Base-by-base conservation (phyloP, 2,113 vertebrate genomes). In the Stomatorhinus ivindoensis region DNA sequence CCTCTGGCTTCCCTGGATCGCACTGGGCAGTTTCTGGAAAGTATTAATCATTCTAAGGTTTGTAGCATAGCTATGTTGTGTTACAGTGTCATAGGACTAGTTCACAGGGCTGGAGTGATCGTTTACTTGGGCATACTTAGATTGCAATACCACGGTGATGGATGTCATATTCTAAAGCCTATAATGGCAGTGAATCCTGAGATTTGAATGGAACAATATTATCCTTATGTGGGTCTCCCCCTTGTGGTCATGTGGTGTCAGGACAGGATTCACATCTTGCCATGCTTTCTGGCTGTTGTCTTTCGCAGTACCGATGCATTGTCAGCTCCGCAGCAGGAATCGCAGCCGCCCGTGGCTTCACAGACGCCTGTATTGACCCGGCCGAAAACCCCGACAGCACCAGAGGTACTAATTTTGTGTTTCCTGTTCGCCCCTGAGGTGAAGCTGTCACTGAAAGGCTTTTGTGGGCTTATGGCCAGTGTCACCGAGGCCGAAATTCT, bases 301-400 rank as follows among this genome's bases (percentile, higher is more conserved):
- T 83, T 46, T 88, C 50, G 21, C 90, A 98, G 97, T 98, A 97
- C 97, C 97, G 97, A 98, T 98, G 97, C 95, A 96, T 97, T 95
- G 94, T 95, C 96, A 94, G 95, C 96, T 97, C 96, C 95, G 97
- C 97, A 93, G 97, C 97, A 94, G 97, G 97, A 98, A 94, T 97
- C 92, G 97, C 97, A 95, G 97, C 97, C 94, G 95, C 97, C 95
- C 97, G 96, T 93, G 97, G 97, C 93, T 97, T 96, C 97, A 94
- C 96, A 97, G 97, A 98, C 93, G 90, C 95, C 97, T 97, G 97
- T 96, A 93, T 96, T 95, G 95, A 98, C 92, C 96, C 96, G 94
- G 93, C 95, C 95, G 97, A 98, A 95, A 96, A 97, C 96, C 92
- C 97, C 97, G 89, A 97, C 97, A 95, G 94, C 93, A 95, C 96